Evolutionary conservation across 2,113 vertebrate species (phyloP).

Genomic region (Cyanistes caeruleus): DNA sequence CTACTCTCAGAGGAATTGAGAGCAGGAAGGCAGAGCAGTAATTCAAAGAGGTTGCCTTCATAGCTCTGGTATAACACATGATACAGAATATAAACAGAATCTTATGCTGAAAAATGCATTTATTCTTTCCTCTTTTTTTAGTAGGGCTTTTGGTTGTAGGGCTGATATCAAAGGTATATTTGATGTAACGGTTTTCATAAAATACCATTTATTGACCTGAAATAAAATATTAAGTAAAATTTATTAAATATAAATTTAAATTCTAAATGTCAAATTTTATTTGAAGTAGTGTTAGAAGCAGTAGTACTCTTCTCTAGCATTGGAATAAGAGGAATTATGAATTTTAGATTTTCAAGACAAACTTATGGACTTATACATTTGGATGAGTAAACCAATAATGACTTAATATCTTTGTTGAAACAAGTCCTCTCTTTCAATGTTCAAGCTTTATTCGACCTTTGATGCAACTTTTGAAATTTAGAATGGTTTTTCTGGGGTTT

Average conservation of each 20-base stretch:
- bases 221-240: background rate
- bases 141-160: background rate
- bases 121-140: background rate
- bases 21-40: background rate
- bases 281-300: background rate
- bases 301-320: background rate
- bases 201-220: background rate
- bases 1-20: background rate
- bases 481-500: background rate
- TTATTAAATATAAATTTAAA: background rate
- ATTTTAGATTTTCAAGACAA: background rate
- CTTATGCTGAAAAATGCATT: background rate
- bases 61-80: background rate
- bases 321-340: background rate
- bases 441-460: background rate
- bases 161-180: background rate
- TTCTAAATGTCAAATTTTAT: background rate
- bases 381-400: background rate
- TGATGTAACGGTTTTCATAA: background rate
- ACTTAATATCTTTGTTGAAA: background rate
- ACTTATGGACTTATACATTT: background rate
- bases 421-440: background rate
- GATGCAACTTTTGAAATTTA: background rate
- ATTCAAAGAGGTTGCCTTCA: background rate
- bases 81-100: background rate